phyloP scores from a whole-genome alignment of 2,888 invertebrate genomes.

The Zeuzera pyrina region DNA sequence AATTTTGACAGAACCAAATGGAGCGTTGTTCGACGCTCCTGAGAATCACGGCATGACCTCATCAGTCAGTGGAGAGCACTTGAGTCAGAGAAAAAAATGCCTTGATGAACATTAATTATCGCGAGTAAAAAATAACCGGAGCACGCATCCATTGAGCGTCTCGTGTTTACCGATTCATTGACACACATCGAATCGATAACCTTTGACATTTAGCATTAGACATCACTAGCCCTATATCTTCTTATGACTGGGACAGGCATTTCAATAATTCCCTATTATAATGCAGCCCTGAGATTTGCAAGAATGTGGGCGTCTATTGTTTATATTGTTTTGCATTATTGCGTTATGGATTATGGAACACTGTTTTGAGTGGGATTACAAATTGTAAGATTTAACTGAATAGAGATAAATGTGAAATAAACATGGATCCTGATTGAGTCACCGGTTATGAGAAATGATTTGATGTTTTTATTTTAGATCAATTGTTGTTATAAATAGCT shows the following conservation, averaged over 20 bases:
- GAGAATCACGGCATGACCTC: conserved; percentile 30
- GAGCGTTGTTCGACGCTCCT: conserved; percentile 16
- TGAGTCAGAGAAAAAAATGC: conserved; percentile 22
- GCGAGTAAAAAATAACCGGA: conserved; percentile 24
- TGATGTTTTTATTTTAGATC: no score
- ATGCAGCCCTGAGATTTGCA: no score
- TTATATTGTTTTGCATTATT: no score
- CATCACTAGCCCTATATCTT: conserved; percentile 11
- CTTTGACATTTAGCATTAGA: conserved; percentile 20
- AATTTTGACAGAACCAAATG: conserved; percentile 15
- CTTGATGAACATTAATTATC: conserved; percentile 29
- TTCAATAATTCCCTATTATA: conserved; percentile 1
- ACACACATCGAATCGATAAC: conserved; percentile 24
- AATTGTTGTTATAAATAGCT: no score
- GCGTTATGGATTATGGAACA: no score
- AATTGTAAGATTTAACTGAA: no score
- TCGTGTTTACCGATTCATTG: conserved; percentile 21
- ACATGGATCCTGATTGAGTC: no score
- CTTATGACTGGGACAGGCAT: not conserved
- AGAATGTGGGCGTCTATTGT: not conserved
- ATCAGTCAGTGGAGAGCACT: conserved; percentile 22
- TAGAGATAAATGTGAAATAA: no score
- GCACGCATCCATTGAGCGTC: conserved; percentile 19
- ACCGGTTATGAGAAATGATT: no score
- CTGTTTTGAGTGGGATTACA: no score